phyloP scores from a whole-genome alignment of 2,888 invertebrate species.

The Synergus umbraculus region DNA sequence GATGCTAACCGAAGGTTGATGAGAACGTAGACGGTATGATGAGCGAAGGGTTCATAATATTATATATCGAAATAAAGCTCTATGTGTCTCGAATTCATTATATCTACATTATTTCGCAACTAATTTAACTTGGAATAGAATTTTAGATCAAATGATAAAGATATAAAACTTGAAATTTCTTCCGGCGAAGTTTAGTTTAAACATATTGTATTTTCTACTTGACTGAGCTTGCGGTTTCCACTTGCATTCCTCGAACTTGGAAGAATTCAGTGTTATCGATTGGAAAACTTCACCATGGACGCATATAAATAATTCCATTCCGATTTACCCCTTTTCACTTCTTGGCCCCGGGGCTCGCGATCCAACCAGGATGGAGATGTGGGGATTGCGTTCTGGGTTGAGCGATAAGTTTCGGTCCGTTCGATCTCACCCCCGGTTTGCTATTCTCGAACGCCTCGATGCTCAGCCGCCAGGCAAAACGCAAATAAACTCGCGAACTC shows the following conservation, averaged over 20 bases:
- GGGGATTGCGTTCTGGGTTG: conserved; percentile 38
- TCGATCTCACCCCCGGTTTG: conserved; percentile 58
- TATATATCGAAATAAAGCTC: conserved; percentile 19
- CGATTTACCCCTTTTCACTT: conserved; percentile 69
- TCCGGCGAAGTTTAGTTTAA: not conserved
- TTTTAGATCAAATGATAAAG: not conserved
- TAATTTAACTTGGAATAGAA: not conserved
- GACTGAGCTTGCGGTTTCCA: not conserved
- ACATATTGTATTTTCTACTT: not conserved
- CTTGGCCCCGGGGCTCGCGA: conserved; percentile 53
- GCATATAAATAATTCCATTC: conserved; percentile 71
- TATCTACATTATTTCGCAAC: not conserved
- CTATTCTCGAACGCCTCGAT: conserved; percentile 66
- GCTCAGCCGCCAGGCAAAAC: conserved; percentile 75
- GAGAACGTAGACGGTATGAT: conserved; percentile 29
- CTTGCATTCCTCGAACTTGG: not conserved
- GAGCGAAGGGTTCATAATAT: conserved; percentile 17
- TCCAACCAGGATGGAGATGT: conserved; percentile 42
- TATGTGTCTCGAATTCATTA: conserved; percentile 12
- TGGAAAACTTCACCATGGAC: conserved; percentile 43
- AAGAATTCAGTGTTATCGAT: conserved; percentile 31
- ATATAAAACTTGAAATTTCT: not conserved
- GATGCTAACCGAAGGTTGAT: conserved; percentile 30
- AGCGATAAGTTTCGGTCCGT: conserved; percentile 51
- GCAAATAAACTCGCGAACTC: conserved; percentile 71